A percentile compares a stretch with the other conserved stretches of the same genome.
phyloP scores from a whole-genome alignment of 2,797 vertebrate species.

The Nothura maculosa region DNA sequence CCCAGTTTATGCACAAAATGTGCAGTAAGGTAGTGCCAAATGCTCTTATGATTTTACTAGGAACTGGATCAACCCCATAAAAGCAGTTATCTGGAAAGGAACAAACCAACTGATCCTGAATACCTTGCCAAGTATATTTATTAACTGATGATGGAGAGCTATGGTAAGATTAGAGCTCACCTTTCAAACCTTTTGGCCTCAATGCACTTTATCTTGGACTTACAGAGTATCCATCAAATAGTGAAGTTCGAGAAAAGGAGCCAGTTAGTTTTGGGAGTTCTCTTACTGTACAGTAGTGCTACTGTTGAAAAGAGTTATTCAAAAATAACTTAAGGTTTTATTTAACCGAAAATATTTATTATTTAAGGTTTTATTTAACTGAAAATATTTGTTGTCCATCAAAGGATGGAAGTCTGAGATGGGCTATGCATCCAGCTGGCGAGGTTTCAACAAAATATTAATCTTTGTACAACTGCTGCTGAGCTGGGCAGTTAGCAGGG shows the following conservation, averaged over 20 bases:
- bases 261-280: neutral
- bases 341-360: slow-evolving; percentile 65
- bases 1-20: neutral
- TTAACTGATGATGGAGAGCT: slow-evolving; percentile 41
- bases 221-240: neutral
- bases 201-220: slow-evolving; percentile 57
- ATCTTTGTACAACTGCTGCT: slow-evolving; percentile 1
- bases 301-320: slow-evolving; percentile 34
- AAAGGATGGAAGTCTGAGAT: slow-evolving; percentile 45
- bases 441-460: neutral
- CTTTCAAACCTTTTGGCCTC: slow-evolving; percentile 41
- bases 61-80: neutral
- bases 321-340: slow-evolving; percentile 36
- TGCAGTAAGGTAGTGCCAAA: neutral
- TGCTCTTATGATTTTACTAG: neutral
- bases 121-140: slow-evolving; percentile 32
- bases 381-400: slow-evolving; percentile 67
- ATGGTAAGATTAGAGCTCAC: neutral
- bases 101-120: neutral
- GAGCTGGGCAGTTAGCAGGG: slow-evolving; percentile 24
- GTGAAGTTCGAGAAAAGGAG: neutral
- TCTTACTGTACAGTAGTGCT: slow-evolving; percentile 38
- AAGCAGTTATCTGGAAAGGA: slow-evolving; percentile 20
- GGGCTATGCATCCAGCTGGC: slow-evolving; percentile 43
- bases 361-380: neutral